Percentiles rank a stretch among this genome's conserved stretches.
Evolutionary conservation across 2,113 vertebrate species (phyloP).

Genomic region (Chloropsis cyanopogon): DNA sequence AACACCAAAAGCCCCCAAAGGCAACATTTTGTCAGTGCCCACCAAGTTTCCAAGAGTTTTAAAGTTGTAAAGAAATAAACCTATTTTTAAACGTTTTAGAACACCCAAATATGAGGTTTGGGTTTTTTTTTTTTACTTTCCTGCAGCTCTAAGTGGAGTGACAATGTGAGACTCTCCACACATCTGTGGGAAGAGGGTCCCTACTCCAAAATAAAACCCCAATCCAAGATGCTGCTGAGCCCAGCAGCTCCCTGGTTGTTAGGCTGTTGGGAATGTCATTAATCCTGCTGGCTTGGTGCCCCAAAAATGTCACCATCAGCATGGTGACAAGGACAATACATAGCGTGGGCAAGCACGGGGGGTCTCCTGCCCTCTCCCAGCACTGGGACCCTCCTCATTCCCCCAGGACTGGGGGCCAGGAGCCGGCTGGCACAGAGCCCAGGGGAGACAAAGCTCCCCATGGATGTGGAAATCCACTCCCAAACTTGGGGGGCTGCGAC

Average conservation of each 20-base stretch:
- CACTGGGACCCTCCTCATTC: not conserved
- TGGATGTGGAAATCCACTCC: not conserved
- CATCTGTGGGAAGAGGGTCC: not conserved
- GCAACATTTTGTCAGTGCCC: accelerated
- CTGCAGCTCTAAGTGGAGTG: not conserved
- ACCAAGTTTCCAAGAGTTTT: not conserved
- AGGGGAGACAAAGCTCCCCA: not conserved
- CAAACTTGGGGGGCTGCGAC: not conserved
- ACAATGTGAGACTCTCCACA: not conserved
- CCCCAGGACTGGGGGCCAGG: accelerated
- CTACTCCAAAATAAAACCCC: not conserved
- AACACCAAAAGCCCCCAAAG: not conserved
- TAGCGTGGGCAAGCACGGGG: accelerated
- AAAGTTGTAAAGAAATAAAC: not conserved
- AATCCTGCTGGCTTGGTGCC: not conserved
- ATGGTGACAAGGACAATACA: not conserved
- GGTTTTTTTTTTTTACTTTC: accelerated
- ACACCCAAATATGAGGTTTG: not conserved
- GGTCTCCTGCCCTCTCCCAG: not conserved
- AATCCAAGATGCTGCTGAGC: not conserved
- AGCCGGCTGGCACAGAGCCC: accelerated
- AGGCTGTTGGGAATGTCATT: accelerated
- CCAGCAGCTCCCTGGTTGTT: not conserved
- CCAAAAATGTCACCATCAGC: not conserved
- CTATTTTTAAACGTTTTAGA: not conserved